Base-by-base conservation (phyloP, 2,888 invertebrate genomes). In the Bombylius discolor region DNA sequence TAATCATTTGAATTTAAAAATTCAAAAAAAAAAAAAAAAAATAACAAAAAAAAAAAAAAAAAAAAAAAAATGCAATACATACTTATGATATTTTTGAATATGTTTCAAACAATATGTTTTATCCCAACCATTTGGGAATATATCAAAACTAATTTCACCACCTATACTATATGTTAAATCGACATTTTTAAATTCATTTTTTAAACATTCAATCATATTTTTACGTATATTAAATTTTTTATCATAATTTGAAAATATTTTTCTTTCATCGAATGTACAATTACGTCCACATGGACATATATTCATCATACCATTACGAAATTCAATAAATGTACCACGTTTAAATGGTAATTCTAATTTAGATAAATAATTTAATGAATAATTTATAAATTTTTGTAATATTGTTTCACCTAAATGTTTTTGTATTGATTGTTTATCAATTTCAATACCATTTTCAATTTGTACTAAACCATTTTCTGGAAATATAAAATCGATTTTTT, bases 121-220 rank as follows among this genome's bases (percentile, higher is more conserved):
- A 70, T 98, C 93, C 97, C 97, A 97, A 0, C 96, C 95, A 47
- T 73, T 72, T 0, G 93, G 88, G 69, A 90, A 97, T 0, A 90
- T 88, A 72, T 97, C 97, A 54, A 97, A 85, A 73, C 95, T 95
- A 62, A 97, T 97, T 75, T 97, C 94, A 4, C 97, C 97, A 55
- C 95, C 95, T 50, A 95, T 87, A 51, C 89, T 85, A 75, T 89
- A 95, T 5, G 81, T 81, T 34, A 97, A 76, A 1, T 85, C 85
- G 31, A 81, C 75, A 64, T 83, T 79, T 7, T 82, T 77, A 74
- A 96, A 97, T 65, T 89, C 79, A 62, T 81, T 77, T 65, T 81
- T 78, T 42, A 97, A 73, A 14, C 80, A 82, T 55, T 84, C 79
- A 42, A 92, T 86, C 77, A 97, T 90, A 59, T 82, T 83, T 62